Evolutionary conservation across 2,888 invertebrate genomes (phyloP).

Genomic region (Mesoligia furuncula): DNA sequence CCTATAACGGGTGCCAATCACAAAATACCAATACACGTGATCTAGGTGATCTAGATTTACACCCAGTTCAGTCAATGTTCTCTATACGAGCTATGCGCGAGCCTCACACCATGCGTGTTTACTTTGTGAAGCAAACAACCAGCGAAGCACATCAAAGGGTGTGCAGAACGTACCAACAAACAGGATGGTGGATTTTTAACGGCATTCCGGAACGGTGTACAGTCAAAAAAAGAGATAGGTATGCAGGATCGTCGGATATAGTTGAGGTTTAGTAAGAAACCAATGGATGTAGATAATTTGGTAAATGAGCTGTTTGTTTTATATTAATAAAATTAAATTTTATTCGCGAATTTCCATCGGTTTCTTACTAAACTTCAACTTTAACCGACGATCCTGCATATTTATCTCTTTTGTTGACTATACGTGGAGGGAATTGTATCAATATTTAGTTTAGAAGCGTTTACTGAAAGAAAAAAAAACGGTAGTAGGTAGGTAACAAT

Average conservation of each 20-base stretch:
- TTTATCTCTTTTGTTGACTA: no score
- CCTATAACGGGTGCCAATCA: neutral
- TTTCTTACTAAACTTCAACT: no score
- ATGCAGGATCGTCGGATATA: no score
- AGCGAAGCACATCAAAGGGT: slow-evolving; percentile 27
- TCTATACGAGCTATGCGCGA: neutral
- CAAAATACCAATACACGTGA: neutral
- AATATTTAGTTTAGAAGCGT: slow-evolving; percentile 2
- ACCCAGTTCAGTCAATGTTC: slow-evolving; percentile 6
- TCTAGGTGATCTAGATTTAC: neutral
- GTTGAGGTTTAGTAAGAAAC: no score
- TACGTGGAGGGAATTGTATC: neutral
- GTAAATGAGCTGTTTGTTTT: no score
- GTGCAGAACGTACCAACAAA: neutral
- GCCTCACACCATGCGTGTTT: slow-evolving; percentile 15
- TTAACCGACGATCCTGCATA: no score
- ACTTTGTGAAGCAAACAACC: slow-evolving; percentile 24
- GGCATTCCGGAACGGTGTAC: neutral
- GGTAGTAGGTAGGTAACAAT: neutral
- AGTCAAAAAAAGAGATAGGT: no score
- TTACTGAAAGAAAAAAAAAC: neutral
- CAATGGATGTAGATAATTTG: no score
- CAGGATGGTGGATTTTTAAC: neutral
- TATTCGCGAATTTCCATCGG: no score
- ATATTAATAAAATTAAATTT: no score